These are phyloP conservation scores for Salticus scenicus DNA, from an alignment of 2,888 invertebrate species.

Conservation along the genomic window DNA sequence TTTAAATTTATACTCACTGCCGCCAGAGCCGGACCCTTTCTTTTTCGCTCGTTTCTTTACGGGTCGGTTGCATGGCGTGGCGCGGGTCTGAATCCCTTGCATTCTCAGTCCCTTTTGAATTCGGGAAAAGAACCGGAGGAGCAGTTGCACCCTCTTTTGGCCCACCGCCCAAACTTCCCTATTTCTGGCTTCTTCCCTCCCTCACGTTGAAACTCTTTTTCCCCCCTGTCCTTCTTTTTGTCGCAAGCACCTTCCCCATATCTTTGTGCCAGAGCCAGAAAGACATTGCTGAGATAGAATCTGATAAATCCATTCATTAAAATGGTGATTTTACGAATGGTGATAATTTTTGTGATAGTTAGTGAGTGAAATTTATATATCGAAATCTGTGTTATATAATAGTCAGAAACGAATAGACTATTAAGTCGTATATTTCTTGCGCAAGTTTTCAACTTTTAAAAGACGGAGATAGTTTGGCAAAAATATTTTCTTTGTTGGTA, in stretches of 20 bases:
- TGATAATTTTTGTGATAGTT: too few species aligned
- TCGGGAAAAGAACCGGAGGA: slow-evolving; percentile 20
- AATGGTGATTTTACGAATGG: background rate
- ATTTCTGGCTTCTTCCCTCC: slow-evolving; percentile 39
- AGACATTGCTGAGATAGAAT: background rate
- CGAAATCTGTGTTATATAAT: too few species aligned
- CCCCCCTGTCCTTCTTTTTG: background rate
- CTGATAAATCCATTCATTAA: slow-evolving; percentile 33
- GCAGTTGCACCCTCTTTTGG: slow-evolving; percentile 57
- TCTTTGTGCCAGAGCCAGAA: slow-evolving; percentile 21
- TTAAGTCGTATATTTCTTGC: too few species aligned
- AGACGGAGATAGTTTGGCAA: too few species aligned
- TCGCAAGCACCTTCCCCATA: slow-evolving; percentile 25
- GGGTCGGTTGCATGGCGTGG: slow-evolving; percentile 64
- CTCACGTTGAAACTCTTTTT: background rate
- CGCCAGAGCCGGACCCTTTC: slow-evolving; percentile 54
- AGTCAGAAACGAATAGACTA: too few species aligned
- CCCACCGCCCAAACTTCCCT: slow-evolving; percentile 56
- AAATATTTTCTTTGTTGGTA: too few species aligned
- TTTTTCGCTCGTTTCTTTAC: slow-evolving; percentile 46
- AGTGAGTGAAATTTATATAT: too few species aligned
- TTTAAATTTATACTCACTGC: slow-evolving; percentile 41
- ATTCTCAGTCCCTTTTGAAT: slow-evolving; percentile 46
- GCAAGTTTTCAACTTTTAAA: too few species aligned
- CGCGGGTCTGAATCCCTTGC: slow-evolving; percentile 68